Evolutionary conservation across 2,888 invertebrate genomes (phyloP).

Genomic region (Eupeodes luniger): DNA sequence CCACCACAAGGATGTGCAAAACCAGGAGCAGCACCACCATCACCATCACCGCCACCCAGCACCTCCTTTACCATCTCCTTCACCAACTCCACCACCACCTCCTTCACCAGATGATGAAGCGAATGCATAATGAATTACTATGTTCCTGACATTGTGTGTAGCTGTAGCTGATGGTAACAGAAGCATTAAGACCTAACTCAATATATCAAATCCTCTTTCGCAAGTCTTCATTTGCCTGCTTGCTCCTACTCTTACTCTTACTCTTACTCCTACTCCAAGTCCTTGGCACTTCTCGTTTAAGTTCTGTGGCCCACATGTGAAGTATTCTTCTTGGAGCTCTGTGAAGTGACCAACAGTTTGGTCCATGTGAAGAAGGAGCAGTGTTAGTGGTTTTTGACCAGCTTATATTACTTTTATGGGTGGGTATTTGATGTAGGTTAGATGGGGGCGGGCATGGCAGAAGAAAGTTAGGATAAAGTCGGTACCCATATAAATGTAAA

Average conservation of each 20-base stretch:
- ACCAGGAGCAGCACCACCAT: constrained; percentile 22
- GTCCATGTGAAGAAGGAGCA: constrained; percentile 16
- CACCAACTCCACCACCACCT: constrained; percentile 22
- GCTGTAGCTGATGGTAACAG: constrained; percentile 1
- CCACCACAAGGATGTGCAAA: neutral
- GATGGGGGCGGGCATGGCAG: neutral
- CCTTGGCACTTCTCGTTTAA: neutral
- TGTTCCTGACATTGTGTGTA: constrained; percentile 66
- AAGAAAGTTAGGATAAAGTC: neutral
- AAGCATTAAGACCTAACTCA: constrained; percentile 48
- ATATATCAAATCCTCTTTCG: constrained; percentile 62
- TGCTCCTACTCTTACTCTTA: neutral
- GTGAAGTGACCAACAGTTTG: constrained; percentile 61
- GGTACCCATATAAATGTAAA: neutral
- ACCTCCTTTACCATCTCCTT: constrained; percentile 10
- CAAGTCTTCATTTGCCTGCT: constrained; percentile 63
- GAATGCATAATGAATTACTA: constrained; percentile 71
- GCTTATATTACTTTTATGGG: neutral
- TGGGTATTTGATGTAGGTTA: neutral
- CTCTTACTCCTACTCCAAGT: neutral
- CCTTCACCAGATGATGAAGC: constrained; percentile 54
- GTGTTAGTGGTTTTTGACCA: constrained; percentile 29
- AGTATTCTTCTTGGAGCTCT: constrained; percentile 22
- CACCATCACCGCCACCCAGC: neutral
- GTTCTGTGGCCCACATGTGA: constrained; percentile 30